Evolutionary conservation across 2,797 vertebrate species (phyloP), one percentile per base, ranked within the genome.

Genomic region (Knipowitschia caucasica): DNA sequence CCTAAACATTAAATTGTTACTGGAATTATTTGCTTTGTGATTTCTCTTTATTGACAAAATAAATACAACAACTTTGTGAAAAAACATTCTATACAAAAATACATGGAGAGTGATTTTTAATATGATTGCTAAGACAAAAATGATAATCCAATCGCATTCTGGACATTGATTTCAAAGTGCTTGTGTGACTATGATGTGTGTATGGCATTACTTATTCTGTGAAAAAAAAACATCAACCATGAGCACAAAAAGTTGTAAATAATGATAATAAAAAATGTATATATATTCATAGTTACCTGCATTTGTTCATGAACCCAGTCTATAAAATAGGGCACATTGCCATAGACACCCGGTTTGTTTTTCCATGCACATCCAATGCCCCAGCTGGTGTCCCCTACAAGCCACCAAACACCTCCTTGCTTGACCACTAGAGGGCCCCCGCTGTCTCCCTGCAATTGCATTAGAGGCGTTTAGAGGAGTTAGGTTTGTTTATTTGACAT

Each of bases 371-470:
- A 98, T 46, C 92, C 94, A 0, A 77, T 67, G 21, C 96, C 95
- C 94, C 92, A 98, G 80, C 96, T 98, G 0, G 93, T 98, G 66
- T 93, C 92, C 40, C 96, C 96, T 2, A 90, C 81, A 76, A 98
- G 77, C 94, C 94, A 98, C 95, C 95, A 98, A 50, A 88, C 0
- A 0, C 43, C 58, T 40, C 65, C 83, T 40, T 90, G 71, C 1
- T 63, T 30, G 0, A 89, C 90, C 64, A 96, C 94, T 59, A 98
- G 82, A 0, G 96, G 95, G 4, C 95, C 95, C 10, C 96, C 96
- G 0, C 95, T 98, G 90, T 98, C 96, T 10, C 95, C 96, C 95
- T 98, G 78, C 24, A 71, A 23, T 18, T 24, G 25, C 40, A 62
- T 39, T 39, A 10, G 9, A 39, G n/a, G n/a, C n/a, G n/a, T n/a